Evolutionary conservation across 30 jellyfish, hydroid and myxozoan genomes (phyloP), one percentile per base, ranked within the genome.

Genomic region (Rhopilema esculentum): DNA sequence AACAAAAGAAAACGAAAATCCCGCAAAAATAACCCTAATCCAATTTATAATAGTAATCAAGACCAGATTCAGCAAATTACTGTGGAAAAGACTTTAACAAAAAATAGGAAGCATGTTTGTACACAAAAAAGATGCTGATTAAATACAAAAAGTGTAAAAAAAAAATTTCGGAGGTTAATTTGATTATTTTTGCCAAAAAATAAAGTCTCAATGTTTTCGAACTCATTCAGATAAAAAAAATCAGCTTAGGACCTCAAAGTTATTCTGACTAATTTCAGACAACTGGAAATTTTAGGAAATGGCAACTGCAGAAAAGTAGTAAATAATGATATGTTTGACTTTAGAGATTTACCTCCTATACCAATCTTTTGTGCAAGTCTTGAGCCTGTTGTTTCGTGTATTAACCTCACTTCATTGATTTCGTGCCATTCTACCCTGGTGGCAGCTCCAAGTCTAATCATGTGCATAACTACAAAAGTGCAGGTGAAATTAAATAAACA

Each of bases 371-470:
- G 97, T 21, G 95, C 98, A 21, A 94, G 81, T 61, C 92, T 77
- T 53, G 98, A 94, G 20, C 98, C 96, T 18, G 98, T 66, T 19
- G 97, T 74, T 80, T 94, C 97, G 77, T 94, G 86, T 9, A 94
- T 79, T 66, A 94, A 52, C 21, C 57, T 84, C 29, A 89, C 90
- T 32, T 94, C 97, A 26, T 85, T 72, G 6, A 94, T 89, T 24
- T 94, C 98, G 67, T 89, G 97, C 98, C 98, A 94, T 27, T 94
- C 98, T 12, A 94, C 97, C 19, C 91, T 86, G 25, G 74, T 18
- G 20, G 87, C 93, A 50, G 61, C 65, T 23, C 93, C 95, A 27
- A 93, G n/a, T 31, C 86, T 83, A 27, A 93, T 64, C 15, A 57
- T 33, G 62, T 93, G 97, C 65, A 93, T 77, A 16, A 89, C 98